phyloP scores from a whole-genome alignment of 2,113 vertebrate genomes.

The Collichthys lucidus region DNA sequence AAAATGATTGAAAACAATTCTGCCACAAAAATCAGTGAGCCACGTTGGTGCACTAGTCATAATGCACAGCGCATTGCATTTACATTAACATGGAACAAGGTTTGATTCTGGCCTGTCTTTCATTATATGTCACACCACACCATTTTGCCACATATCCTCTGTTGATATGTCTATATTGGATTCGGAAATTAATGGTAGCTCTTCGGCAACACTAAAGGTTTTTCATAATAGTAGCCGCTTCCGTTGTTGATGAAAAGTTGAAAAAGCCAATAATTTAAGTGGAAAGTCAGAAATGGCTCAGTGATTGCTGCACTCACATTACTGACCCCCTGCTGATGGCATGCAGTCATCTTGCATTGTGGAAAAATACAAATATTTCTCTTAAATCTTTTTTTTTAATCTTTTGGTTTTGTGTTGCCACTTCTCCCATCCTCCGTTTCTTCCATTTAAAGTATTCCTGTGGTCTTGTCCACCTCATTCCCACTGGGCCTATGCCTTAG shows the following conservation, averaged over 20 bases:
- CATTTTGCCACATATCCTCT: too few species aligned
- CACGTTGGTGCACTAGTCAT: neutral
- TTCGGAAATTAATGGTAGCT: too few species aligned
- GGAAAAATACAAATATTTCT: slow-evolving; percentile 9
- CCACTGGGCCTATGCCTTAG: slow-evolving; percentile 29
- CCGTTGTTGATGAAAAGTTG: neutral
- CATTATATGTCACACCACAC: too few species aligned
- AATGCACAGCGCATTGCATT: too few species aligned
- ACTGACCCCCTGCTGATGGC: neutral
- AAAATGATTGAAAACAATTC: too few species aligned
- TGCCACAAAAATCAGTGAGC: too few species aligned
- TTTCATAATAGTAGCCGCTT: neutral
- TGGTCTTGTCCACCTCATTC: slow-evolving; percentile 44
- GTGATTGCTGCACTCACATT: slow-evolving; percentile 1
- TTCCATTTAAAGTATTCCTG: slow-evolving; percentile 37
- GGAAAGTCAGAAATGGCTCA: neutral
- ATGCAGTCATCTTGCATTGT: neutral
- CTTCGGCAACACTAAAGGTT: neutral
- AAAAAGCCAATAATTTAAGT: neutral
- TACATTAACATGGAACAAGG: too few species aligned
- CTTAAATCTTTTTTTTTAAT: slow-evolving; percentile 29
- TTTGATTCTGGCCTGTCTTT: too few species aligned
- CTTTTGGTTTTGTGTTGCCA: slow-evolving; percentile 10
- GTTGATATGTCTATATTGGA: too few species aligned
- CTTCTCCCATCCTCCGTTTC: neutral